Percentiles rank a stretch among this genome's conserved stretches.
phyloP scores from a whole-genome alignment of 2,113 vertebrate genomes.

The Neopipo cinnamomea region DNA sequence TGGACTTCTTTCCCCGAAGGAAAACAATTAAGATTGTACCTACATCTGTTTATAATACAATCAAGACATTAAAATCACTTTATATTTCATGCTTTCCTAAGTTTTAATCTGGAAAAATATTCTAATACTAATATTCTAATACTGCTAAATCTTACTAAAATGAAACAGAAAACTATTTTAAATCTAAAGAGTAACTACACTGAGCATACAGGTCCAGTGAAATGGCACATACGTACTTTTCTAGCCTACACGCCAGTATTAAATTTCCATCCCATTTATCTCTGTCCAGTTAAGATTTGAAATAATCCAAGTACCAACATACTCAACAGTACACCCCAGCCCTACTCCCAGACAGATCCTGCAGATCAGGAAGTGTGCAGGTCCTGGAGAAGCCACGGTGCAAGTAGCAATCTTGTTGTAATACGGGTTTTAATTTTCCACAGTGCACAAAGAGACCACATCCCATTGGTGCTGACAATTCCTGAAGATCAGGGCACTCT shows the following conservation, averaged over 20 bases:
- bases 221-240: background rate
- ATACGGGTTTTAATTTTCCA: background rate
- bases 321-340: background rate
- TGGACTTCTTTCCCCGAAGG: background rate
- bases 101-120: background rate
- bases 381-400: background rate
- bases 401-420: background rate
- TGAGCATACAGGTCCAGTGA: background rate
- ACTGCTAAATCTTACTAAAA: background rate
- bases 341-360: background rate
- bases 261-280: background rate
- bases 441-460: background rate
- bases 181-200: background rate
- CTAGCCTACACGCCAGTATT: background rate
- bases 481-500: background rate
- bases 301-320: background rate
- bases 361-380: background rate
- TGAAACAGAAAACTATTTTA: background rate
- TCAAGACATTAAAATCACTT: background rate
- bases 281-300: background rate
- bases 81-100: background rate
- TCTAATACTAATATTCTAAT: background rate
- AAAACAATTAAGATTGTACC: background rate
- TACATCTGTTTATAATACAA: background rate
- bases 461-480: background rate